A percentile compares a stretch with the other conserved stretches of the same genome.
Conservation (phyloP, 2,113 vertebrate genomes). For the Eudyptes chrysolophus region DNA sequence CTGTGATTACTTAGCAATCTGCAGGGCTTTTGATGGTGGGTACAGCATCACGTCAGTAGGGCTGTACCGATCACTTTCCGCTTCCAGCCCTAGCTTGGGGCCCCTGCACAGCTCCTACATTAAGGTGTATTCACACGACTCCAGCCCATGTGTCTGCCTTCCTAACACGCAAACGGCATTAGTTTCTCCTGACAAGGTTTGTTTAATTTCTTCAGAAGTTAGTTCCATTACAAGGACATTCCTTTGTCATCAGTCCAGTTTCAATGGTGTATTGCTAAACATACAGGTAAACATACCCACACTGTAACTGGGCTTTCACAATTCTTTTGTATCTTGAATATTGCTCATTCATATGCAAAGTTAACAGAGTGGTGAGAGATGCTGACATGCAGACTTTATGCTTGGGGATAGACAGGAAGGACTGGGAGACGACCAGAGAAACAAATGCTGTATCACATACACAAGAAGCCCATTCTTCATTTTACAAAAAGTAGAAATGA, state of each 20-base stretch:
- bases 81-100: neutral
- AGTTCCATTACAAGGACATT: neutral
- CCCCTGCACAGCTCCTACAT: neutral
- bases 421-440: neutral
- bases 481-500: neutral
- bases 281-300: neutral
- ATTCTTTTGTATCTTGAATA: neutral
- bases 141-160: neutral
- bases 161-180: accelerated
- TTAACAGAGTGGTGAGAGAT: neutral
- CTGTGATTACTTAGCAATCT: neutral
- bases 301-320: neutral
- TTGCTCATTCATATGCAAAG: neutral
- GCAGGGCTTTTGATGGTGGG: neutral
- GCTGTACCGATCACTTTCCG: neutral
- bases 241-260: neutral
- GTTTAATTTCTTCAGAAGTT: neutral
- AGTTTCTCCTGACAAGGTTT: neutral
- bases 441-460: neutral
- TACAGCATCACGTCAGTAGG: neutral
- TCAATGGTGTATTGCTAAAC: neutral
- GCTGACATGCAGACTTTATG: neutral
- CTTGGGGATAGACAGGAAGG: neutral
- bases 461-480: neutral
- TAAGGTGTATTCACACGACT: neutral